Conservation (phyloP, 1,140 invertebrate genomes). For the Lepidotrigona ventralis region DNA sequence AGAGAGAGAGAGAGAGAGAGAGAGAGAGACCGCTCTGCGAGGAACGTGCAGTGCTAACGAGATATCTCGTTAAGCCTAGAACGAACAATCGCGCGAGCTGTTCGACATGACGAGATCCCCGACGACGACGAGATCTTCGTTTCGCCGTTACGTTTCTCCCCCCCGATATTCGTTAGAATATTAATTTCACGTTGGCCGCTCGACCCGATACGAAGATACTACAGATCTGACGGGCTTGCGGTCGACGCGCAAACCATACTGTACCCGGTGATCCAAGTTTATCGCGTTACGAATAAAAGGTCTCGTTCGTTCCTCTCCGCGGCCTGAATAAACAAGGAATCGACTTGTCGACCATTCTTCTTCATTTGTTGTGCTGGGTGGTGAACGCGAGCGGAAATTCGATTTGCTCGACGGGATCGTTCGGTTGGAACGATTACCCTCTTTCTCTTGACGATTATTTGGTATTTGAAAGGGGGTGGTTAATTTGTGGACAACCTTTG, state of each 20-base stretch:
- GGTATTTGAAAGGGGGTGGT: background rate
- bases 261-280: background rate
- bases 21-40: too few relatives aligned
- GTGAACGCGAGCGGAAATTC: background rate
- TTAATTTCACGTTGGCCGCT: slow-evolving; percentile 51
- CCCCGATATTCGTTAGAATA: slow-evolving; percentile 60
- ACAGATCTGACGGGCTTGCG: too few relatives aligned
- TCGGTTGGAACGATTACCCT: background rate
- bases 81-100: slow-evolving; percentile 51
- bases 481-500: background rate
- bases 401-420: background rate
- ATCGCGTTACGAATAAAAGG: background rate
- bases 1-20: too few relatives aligned
- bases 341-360: background rate
- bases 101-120: slow-evolving; percentile 46
- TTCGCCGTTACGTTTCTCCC: slow-evolving; percentile 37
- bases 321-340: slow-evolving; percentile 21
- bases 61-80: slow-evolving; percentile 62
- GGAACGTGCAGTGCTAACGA: slow-evolving; percentile 56
- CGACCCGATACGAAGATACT: background rate
- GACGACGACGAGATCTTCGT: slow-evolving; percentile 56
- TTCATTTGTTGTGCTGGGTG: background rate
- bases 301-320: background rate
- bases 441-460: background rate
- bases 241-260: background rate